A percentile compares a stretch with the other conserved stretches of the same genome.
phyloP scores from a whole-genome alignment of 64 coral and sea anemone species.

The Actinia tenebrosa region DNA sequence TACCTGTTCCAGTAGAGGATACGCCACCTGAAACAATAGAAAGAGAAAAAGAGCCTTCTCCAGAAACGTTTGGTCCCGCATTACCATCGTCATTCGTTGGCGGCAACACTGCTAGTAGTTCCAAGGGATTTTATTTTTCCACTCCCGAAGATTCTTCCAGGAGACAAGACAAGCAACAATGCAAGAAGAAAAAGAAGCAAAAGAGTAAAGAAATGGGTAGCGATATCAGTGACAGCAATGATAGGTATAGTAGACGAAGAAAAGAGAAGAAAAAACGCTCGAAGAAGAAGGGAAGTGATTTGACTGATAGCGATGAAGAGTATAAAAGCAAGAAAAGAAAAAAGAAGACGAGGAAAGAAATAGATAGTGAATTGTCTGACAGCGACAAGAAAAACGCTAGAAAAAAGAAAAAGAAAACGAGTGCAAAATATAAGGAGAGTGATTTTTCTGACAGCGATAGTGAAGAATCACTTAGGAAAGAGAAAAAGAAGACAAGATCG shows the following conservation, averaged over 20 bases:
- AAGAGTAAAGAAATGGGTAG: neutral
- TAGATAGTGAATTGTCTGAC: neutral
- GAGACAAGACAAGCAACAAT: slow-evolving; percentile 25
- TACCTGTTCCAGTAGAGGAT: neutral
- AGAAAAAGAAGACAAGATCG: slow-evolving; percentile 10
- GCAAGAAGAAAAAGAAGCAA: slow-evolving; percentile 37
- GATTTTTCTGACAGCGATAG: neutral
- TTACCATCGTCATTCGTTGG: neutral
- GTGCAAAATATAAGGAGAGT: neutral
- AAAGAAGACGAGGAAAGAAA: slow-evolving; percentile 8
- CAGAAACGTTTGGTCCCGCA: slow-evolving; percentile 38
- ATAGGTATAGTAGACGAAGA: neutral
- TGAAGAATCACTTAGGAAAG: neutral
- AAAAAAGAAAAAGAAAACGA: slow-evolving; percentile 20
- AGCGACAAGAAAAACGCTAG: neutral
- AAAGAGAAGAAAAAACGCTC: neutral
- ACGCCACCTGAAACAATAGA: neutral
- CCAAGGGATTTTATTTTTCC: slow-evolving; percentile 7
- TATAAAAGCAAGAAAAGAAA: neutral
- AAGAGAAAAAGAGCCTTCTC: slow-evolving; percentile 7
- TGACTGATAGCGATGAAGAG: neutral
- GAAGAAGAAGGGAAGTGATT: neutral
- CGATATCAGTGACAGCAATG: neutral
- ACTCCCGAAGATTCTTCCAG: slow-evolving; percentile 2
- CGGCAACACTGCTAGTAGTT: neutral